Percentiles rank a stretch among this genome's conserved stretches.
These are phyloP conservation scores for Prinia subflava DNA, from an alignment of 2,113 vertebrate species.

Conservation along the genomic window DNA sequence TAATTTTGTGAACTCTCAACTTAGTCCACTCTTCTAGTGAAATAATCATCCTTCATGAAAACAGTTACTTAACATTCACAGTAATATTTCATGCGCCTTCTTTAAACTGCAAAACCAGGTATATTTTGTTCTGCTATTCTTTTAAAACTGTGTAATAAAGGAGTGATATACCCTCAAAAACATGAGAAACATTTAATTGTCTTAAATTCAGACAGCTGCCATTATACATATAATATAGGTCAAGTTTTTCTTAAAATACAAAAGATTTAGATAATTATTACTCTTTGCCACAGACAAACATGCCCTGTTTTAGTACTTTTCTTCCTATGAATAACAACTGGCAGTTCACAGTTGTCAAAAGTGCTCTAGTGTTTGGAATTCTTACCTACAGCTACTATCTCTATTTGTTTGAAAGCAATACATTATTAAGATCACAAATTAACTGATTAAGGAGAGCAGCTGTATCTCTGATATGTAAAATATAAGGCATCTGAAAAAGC, in stretches of 20 bases:
- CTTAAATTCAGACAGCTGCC: background rate
- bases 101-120: background rate
- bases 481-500: background rate
- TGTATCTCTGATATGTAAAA: background rate
- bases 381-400: background rate
- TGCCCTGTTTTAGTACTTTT: background rate
- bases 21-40: background rate
- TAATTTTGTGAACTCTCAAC: background rate
- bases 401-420: background rate
- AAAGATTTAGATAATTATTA: background rate
- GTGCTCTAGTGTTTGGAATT: background rate
- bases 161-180: background rate
- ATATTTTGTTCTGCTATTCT: background rate
- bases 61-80: background rate
- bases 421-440: background rate
- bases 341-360: background rate
- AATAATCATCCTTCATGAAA: background rate
- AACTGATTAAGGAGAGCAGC: background rate
- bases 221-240: background rate
- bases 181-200: background rate
- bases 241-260: background rate
- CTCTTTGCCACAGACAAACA: background rate
- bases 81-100: background rate
- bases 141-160: background rate
- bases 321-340: background rate